A percentile compares a stretch with the other conserved stretches of the same genome.
Evolutionary conservation across 2,113 vertebrate species (phyloP).

Genomic region (Chauna torquata): DNA sequence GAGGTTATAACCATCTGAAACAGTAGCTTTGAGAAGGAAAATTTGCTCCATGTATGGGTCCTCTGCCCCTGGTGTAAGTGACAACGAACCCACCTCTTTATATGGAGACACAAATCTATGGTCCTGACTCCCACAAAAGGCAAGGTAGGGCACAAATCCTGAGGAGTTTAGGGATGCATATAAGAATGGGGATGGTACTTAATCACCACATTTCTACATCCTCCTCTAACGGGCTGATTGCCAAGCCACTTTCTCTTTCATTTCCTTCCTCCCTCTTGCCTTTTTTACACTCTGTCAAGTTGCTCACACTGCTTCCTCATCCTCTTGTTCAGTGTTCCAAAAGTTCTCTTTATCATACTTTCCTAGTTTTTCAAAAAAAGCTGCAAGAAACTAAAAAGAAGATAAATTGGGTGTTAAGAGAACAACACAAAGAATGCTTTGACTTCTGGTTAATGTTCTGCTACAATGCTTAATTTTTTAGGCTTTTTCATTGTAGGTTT

Average conservation of each 20-base stretch:
- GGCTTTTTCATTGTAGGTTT: not conserved
- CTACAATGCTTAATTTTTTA: not conserved
- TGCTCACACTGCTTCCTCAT: not conserved
- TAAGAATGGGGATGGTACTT: not conserved
- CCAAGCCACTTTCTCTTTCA: conserved; percentile 31
- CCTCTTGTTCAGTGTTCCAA: not conserved
- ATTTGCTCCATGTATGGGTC: not conserved
- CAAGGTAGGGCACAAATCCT: not conserved
- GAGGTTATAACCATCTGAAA: not conserved
- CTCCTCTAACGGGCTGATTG: not conserved
- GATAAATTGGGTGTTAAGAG: not conserved
- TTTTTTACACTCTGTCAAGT: not conserved
- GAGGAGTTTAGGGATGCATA: not conserved
- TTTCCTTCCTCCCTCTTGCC: not conserved
- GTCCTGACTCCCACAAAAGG: not conserved
- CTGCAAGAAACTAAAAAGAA: not conserved
- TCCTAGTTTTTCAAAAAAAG: not conserved
- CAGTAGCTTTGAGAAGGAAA: not conserved
- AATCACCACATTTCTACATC: not conserved
- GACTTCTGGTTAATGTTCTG: not conserved
- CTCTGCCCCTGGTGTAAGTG: not conserved
- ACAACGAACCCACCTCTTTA: not conserved
- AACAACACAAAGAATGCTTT: not conserved
- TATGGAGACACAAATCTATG: not conserved
- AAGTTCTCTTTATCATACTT: not conserved